Percentiles rank a stretch among this genome's conserved stretches.
Evolutionary conservation across 2,888 invertebrate genomes (phyloP).

Genomic region (Epiperipatus broadwayi): DNA sequence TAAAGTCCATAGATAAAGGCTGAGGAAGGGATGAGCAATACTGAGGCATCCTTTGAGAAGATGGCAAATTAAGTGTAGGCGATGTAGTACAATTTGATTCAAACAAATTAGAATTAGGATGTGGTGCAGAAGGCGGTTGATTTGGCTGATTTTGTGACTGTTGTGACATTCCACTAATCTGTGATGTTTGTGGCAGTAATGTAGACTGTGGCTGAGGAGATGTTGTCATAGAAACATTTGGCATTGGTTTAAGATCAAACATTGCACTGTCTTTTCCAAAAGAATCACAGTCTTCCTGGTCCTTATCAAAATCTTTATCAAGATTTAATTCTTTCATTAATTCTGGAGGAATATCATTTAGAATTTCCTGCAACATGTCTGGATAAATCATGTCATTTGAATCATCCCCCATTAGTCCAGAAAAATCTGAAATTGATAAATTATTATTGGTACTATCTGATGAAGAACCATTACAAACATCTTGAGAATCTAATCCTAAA

Average conservation of each 20-base stretch:
- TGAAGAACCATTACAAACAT: background rate
- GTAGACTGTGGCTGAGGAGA: no score
- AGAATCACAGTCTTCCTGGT: conserved; percentile 17
- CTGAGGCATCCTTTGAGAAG: conserved; percentile 10
- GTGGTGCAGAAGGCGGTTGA: no score
- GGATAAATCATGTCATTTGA: conserved; percentile 54
- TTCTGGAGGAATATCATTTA: conserved; percentile 61
- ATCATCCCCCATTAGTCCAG: no score
- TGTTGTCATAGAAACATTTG: no score
- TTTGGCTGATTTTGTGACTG: no score
- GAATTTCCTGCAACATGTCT: conserved; percentile 62
- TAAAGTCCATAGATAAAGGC: conserved; percentile 17
- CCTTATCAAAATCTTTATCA: conserved; percentile 31
- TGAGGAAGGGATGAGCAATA: conserved; percentile 10
- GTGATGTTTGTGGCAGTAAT: no score
- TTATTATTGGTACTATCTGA: conserved; percentile 15
- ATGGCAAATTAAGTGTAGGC: no score
- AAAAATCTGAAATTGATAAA: conserved; percentile 16
- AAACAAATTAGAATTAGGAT: no score
- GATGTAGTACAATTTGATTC: no score
- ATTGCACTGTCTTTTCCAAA: no score
- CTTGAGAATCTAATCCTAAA: conserved; percentile 45
- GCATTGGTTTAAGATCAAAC: no score
- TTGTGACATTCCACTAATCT: no score
- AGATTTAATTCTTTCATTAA: conserved; percentile 60